Evolutionary conservation across 2,113 vertebrate species (phyloP).

Genomic region (Phylloscopus whistleri): DNA sequence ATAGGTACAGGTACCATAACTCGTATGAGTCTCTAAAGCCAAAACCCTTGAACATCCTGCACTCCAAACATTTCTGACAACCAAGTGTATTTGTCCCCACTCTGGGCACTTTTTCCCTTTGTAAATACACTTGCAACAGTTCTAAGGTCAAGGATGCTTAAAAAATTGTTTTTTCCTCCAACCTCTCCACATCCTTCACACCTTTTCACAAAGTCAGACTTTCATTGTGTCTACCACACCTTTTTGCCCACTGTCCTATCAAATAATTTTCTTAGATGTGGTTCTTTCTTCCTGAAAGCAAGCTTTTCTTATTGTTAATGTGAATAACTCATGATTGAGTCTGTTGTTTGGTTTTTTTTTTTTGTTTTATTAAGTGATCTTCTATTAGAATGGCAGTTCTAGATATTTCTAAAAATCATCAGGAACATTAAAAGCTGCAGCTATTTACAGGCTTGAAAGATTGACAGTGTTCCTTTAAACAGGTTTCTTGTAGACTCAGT

Average conservation of each 20-base stretch:
- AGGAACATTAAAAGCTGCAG: neutral
- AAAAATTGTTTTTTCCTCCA: neutral
- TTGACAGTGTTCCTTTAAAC: neutral
- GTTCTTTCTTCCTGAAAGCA: neutral
- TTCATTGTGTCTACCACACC: neutral
- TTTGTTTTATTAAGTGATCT: neutral
- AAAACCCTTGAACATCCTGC: neutral
- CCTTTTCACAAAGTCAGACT: neutral
- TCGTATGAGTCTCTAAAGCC: neutral
- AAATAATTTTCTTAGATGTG: neutral
- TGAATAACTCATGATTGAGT: neutral
- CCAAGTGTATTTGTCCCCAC: neutral
- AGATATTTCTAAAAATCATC: neutral
- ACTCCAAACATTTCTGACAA: neutral
- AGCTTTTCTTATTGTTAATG: neutral
- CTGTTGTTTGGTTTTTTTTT: neutral
- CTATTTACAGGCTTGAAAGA: neutral
- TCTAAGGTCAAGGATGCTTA: neutral
- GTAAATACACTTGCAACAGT: neutral
- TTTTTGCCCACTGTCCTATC: neutral
- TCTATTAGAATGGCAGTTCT: neutral
- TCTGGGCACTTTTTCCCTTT: neutral
- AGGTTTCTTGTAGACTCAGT: neutral
- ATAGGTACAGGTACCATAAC: neutral
- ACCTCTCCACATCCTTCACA: neutral